phyloP scores from a whole-genome alignment of 2,888 invertebrate genomes.

The Tortricodes alternella region DNA sequence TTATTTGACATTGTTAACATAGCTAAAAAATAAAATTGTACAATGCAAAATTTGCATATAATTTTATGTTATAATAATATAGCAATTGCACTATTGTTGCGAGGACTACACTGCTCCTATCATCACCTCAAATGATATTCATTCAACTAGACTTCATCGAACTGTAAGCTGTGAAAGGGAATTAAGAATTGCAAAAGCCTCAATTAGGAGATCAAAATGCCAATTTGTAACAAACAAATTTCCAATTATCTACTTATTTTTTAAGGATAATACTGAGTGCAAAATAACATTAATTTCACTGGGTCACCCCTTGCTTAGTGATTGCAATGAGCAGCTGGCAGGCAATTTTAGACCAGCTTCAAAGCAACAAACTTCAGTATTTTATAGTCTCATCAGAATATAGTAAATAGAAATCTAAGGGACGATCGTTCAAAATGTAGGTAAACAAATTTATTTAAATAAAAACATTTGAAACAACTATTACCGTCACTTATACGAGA shows the following conservation, averaged over 20 bases:
- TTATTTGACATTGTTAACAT: constrained; percentile 74
- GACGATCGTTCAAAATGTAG: constrained; percentile 37
- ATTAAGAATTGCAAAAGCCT: too few relatives aligned
- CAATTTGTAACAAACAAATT: constrained; percentile 60
- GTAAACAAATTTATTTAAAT: constrained; percentile 54
- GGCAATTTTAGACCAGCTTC: constrained; percentile 64
- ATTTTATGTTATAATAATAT: constrained; percentile 70
- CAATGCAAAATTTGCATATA: constrained; percentile 79
- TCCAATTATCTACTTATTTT: constrained; percentile 65
- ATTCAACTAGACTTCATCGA: constrained; percentile 61
- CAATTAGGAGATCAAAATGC: constrained; percentile 63
- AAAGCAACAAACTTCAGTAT: constrained; percentile 44
- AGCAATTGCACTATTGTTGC: constrained; percentile 82
- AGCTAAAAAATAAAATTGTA: constrained; percentile 81
- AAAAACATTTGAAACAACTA: constrained; percentile 68
- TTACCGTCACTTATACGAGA: constrained; percentile 72
- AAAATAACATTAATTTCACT: constrained; percentile 75
- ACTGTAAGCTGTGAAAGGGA: constrained; percentile 52
- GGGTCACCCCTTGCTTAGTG: constrained; percentile 42
- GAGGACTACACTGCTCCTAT: constrained; percentile 79
- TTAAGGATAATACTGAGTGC: constrained; percentile 76
- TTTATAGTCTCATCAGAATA: constrained; percentile 47
- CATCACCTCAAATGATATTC: constrained; percentile 64
- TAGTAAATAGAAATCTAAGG: constrained; percentile 44
- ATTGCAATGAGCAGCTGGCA: constrained; percentile 6